These are phyloP conservation scores for Calliopsis andreniformis DNA, from an alignment of 1,140 invertebrate species.

Conservation along the genomic window DNA sequence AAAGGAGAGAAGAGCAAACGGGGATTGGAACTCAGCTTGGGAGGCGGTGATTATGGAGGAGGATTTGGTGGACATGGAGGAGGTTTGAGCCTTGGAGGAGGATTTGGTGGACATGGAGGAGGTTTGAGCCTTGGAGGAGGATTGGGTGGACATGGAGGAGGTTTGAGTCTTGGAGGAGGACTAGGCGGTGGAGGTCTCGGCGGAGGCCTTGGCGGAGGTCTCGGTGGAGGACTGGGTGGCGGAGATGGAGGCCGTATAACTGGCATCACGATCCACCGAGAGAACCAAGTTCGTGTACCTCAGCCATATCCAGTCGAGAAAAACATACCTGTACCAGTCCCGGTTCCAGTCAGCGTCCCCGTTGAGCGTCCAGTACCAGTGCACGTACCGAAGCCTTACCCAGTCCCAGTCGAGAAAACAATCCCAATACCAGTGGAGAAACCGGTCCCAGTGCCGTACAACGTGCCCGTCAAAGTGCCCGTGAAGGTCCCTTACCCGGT, in stretches of 20 bases:
- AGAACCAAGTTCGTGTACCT: conserved; percentile 80
- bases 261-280: conserved; percentile 78
- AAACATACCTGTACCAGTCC: conserved; percentile 74
- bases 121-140: conserved; percentile 55
- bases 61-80: conserved; percentile 50
- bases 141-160: conserved; percentile 35
- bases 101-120: conserved; percentile 48
- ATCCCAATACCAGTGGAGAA: conserved; percentile 82
- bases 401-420: conserved; percentile 83
- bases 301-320: conserved; percentile 79
- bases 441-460: conserved; percentile 81
- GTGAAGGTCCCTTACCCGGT: conserved; percentile 77
- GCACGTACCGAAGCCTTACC: conserved; percentile 82
- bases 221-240: conserved; percentile 21
- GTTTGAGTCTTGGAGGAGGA: conserved; percentile 54
- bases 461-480: conserved; percentile 83
- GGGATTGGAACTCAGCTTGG: conserved; percentile 72
- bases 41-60: conserved; percentile 48
- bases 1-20: conserved; percentile 73
- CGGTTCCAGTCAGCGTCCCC: conserved; percentile 78
- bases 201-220: conserved; percentile 43
- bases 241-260: conserved; percentile 77
- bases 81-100: conserved; percentile 57
- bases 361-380: conserved; percentile 82
- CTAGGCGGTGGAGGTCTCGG: conserved; percentile 33